These are phyloP conservation scores for Glyptemys insculpta DNA, from an alignment of 2,797 vertebrate genomes.

Conservation along the genomic window DNA sequence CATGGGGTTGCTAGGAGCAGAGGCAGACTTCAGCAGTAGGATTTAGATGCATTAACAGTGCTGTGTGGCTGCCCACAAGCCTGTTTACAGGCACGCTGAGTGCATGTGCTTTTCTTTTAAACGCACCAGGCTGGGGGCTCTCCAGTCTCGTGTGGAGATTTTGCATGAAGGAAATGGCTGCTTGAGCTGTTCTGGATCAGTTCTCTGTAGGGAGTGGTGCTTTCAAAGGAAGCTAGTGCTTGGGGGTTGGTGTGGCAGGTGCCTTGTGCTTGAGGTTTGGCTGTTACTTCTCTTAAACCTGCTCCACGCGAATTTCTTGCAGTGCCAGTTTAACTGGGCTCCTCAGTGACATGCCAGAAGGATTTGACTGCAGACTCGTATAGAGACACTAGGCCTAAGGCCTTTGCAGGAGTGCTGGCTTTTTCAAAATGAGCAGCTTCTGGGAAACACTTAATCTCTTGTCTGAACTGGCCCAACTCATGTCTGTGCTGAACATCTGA, in stretches of 20 bases:
- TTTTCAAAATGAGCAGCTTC: not conserved
- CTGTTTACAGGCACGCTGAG: not conserved
- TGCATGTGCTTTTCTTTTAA: not conserved
- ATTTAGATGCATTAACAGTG: not conserved
- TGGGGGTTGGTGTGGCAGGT: not conserved
- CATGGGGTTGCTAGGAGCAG: not conserved
- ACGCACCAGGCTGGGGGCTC: not conserved
- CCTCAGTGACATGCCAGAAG: not conserved
- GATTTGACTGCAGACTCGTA: not conserved
- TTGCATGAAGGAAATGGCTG: not conserved
- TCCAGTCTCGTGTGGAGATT: not conserved
- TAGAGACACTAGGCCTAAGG: accelerated
- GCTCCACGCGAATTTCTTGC: accelerated
- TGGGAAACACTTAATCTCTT: not conserved
- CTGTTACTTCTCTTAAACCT: not conserved
- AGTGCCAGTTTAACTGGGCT: accelerated
- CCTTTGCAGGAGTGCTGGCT: not conserved
- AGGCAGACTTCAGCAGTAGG: not conserved
- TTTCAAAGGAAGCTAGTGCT: not conserved
- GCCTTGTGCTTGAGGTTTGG: not conserved
- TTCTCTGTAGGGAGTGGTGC: not conserved
- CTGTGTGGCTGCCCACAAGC: not conserved
- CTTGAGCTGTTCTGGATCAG: not conserved
- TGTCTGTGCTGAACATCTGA: accelerated
- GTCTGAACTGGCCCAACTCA: not conserved